Base-by-base conservation (phyloP, 2,797 vertebrate species). In the Sorex maritimensis region DNA sequence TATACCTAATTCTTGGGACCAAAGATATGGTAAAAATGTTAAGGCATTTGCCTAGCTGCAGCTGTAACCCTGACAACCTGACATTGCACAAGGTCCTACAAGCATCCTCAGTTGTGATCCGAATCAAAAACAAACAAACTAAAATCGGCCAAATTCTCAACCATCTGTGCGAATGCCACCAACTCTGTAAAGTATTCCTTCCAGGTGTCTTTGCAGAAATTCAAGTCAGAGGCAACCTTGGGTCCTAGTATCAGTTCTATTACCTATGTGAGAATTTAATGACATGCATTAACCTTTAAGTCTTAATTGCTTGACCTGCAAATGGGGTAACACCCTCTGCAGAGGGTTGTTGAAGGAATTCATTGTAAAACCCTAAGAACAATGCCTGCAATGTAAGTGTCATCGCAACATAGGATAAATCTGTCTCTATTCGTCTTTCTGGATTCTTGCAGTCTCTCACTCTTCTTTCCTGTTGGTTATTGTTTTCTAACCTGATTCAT, bases 221-320 rank as follows among this genome's bases (percentile, higher is more conserved):
- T 52, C 34, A 52, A 93, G 30, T 91, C 34, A 68, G 9, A 41
- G 10, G 77, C 23, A 61, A 61, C 14, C 83, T 28, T 88, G 23
- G 19, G 6, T 81, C 88, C 58, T 80, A 69, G 28, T 15, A 61
- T 46, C 69, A 85, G 6, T 4, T 9, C 12, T 87, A 52, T 4
- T 1, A 34, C 77, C 90, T 74, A n/a, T 68, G 9, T 61, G 38
- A 21, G 24, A 82, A 61, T 4, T 4, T 71, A 91, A 82, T 80
- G 28, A 74, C 81, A 83, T 78, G 8, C 19, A 86, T 81, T 67
- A 71, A 91, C 11, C 3, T 88, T 13, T 77, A 52, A 52, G 10
- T 61, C 15, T 91, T 49, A 83, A 71, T 91, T 73, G 73, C 26
- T 28, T 82, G 72, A 74, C 69, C 72, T 88, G 28, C 30, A 88